A percentile compares a stretch with the other conserved stretches of the same genome.
phyloP scores from a whole-genome alignment of 2,888 invertebrate genomes.

The Flexamia atlantica region DNA sequence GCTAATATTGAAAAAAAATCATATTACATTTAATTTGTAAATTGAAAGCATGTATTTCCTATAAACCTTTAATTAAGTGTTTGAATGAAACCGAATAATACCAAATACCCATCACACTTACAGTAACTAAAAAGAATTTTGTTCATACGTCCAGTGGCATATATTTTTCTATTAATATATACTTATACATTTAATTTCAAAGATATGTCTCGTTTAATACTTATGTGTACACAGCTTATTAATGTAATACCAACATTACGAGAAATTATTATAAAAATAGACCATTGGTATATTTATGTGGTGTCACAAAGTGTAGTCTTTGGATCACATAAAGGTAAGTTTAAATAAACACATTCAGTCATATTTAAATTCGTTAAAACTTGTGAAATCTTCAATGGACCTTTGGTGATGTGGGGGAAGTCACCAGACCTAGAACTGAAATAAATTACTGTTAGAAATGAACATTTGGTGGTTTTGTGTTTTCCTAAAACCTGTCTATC shows the following conservation, averaged over 20 bases:
- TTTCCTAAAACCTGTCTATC: no score
- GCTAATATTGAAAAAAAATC: no score
- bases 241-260: background rate
- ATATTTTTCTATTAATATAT: no score
- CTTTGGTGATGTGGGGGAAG: background rate
- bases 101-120: background rate
- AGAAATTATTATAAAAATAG: background rate
- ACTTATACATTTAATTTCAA: background rate
- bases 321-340: background rate
- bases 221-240: background rate
- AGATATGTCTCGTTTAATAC: background rate
- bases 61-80: no score
- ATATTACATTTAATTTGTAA: background rate
- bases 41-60: background rate
- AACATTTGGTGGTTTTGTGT: no score
- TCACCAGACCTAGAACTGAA: background rate
- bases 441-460: no score
- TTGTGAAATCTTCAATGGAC: background rate
- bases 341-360: conserved; percentile 24
- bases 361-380: conserved; percentile 1
- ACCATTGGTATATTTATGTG: background rate
- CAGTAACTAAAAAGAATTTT: background rate
- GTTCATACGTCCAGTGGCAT: background rate
- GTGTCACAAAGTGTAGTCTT: background rate
- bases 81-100: background rate